A percentile compares a stretch with the other conserved stretches of the same genome.
These are phyloP conservation scores for Phania funesta DNA, from an alignment of 2,888 invertebrate species.

Conservation along the genomic window DNA sequence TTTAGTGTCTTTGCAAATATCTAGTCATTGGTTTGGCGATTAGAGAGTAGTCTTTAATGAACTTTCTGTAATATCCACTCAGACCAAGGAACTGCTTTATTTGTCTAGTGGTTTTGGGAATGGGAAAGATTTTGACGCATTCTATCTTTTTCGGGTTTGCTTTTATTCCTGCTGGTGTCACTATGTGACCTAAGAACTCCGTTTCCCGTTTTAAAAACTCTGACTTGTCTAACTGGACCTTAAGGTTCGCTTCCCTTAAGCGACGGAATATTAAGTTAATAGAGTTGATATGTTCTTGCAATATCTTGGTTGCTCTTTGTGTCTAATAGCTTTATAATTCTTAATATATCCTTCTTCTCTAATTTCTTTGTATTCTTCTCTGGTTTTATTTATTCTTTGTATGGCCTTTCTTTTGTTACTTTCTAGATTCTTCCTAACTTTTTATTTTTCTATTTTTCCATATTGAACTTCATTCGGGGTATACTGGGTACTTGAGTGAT, in stretches of 20 bases:
- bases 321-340: background rate
- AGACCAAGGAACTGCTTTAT: conserved; percentile 65
- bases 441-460: background rate
- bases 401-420: background rate
- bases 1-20: conserved; percentile 41
- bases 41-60: conserved; percentile 57
- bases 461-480: background rate
- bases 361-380: conserved; percentile 14
- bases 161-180: conserved; percentile 43
- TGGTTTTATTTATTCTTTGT: conserved; percentile 8
- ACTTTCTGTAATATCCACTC: conserved; percentile 64
- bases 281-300: conserved; percentile 48
- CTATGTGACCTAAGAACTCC: conserved; percentile 43
- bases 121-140: conserved; percentile 54
- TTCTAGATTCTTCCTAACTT: background rate
- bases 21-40: conserved; percentile 54
- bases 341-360: conserved; percentile 34
- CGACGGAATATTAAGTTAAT: conserved; percentile 27
- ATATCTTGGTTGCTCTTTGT: conserved; percentile 6
- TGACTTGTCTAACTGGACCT: conserved; percentile 49
- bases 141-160: conserved; percentile 61
- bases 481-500: background rate
- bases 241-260: conserved; percentile 48
- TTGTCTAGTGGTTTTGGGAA: conserved; percentile 62
- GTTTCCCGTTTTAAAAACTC: conserved; percentile 60